Percentiles rank a stretch among this genome's conserved stretches.
phyloP scores from a whole-genome alignment of 2,888 invertebrate species.

The Apamea crenata region DNA sequence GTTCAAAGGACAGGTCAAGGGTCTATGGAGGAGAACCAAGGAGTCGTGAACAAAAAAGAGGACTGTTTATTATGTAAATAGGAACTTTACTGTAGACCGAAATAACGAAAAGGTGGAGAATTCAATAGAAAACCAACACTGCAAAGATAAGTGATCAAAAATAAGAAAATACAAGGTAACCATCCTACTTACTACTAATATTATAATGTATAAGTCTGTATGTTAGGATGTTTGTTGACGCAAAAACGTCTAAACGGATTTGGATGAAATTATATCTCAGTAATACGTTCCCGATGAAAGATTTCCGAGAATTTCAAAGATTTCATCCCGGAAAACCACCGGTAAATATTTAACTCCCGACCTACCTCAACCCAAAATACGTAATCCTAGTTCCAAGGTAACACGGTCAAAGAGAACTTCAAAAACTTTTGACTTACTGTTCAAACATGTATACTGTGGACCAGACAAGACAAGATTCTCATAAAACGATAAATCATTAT shows the following conservation, averaged over 20 bases:
- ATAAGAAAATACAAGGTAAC: not conserved
- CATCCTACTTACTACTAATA: not conserved
- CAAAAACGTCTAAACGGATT: not conserved
- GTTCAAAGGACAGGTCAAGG: not conserved
- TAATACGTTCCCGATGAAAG: not conserved
- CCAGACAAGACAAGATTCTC: constrained; percentile 36
- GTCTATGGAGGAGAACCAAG: constrained; percentile 8
- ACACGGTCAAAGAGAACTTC: not conserved
- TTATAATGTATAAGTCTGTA: not conserved
- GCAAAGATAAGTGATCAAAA: not conserved
- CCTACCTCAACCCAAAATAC: constrained; percentile 25
- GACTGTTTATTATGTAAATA: constrained; percentile 1
- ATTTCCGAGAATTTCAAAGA: not conserved
- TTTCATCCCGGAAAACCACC: not conserved
- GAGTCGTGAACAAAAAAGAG: constrained; percentile 1
- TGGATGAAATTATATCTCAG: not conserved
- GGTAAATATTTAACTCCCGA: not conserved
- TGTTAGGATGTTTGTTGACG: too few relatives aligned
- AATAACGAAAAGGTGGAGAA: not conserved
- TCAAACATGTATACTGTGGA: constrained; percentile 4
- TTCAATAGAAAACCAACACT: not conserved
- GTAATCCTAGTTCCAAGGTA: not conserved
- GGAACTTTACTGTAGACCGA: not conserved
- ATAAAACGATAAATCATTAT: constrained; percentile 32
- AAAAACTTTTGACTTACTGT: constrained; percentile 28